Base-by-base conservation (phyloP, 2,797 vertebrate genomes). In the Labeo calbasu region DNA sequence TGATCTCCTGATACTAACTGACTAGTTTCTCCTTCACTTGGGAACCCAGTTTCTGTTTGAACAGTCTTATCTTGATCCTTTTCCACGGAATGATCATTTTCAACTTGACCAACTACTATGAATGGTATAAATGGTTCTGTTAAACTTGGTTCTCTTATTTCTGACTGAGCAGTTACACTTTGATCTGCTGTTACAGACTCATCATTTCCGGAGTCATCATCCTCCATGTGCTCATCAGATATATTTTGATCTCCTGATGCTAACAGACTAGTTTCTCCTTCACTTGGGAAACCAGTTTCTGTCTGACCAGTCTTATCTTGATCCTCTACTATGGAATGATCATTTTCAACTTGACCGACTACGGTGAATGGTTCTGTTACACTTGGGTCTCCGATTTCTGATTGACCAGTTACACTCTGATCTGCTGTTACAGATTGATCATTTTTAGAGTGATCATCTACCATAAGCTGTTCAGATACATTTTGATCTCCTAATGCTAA, bases 321-420 rank as follows among this genome's bases (percentile, higher is more conserved):
- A 68, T 28, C 46, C 4, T 17, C 28, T 68, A 40, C 77, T 51
- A 40, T 0, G 0, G 63, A 79, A 51, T 68, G 2, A n/a, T 53
- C 10, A 53, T 9, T 68, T 32, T 80, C 21, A 51, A 80, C n/a
- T 23, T 80, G 65, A 69, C 46, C 65, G 23, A 69, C 32, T 10
- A 48, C 32, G 3, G 19, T 2, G 1, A 81, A 25, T 9, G 23
- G 32, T n/a, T 55, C 8, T 25, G 23, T 25, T 21, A 23, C 32
- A 69, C 28, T 81, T 69, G 2, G 46, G 21, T 19, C 50, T 68
- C 19, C 28, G 0, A 65, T 28, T 50, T 63, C 59, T 50, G 77
- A 57, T 21, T 76, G 71, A 55, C 8, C 9, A 46, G 43, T 46
- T 46, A 46, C 43, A 46, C 7, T 46, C 11, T 1, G 9, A 2